Evolutionary conservation across 2,797 vertebrate genomes (phyloP), one percentile per base, ranked within the genome.

Genomic region (Esox lucius): DNA sequence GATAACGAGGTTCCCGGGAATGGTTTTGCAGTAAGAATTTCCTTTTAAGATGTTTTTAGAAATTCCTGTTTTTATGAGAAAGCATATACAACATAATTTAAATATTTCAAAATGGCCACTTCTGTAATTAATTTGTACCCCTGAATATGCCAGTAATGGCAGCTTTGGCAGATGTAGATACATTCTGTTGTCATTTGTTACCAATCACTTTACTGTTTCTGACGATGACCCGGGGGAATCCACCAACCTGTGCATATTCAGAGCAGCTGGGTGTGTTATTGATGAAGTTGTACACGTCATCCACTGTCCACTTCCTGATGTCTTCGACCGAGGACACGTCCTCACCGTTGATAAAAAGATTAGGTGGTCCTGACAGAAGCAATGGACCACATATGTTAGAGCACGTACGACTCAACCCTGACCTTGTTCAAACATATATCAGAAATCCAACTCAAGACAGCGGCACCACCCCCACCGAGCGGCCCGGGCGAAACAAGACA

Each of bases 281-380:
- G 65, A 99, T 93, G 77, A 99, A 99, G 90, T 87, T 94, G 84
- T 92, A 95, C 19, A 99, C 97, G 0, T 99, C 97, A 11, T 96
- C 95, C 51, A 96, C 92, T 0, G 94, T 95, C 97, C 98, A 99
- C 84, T 98, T 98, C 83, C 94, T 93, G 74, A 98, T 92, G 87
- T 98, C 96, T 86, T 97, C 96, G 0, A 90, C 31, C 39, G 93
- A 85, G 53, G 96, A 92, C 49, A 94, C 87, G 24, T 94, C 95
- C 62, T 96, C 95, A 26, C 94, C 91, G 22, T 93, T 95, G 53
- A 96, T 84, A 82, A 95, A 95, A 70, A 95, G 86, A 78, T 92
- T 91, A 7, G 92, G 90, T 65, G 91, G 82, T 80, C 93, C 97
- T 99, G 81, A 51, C 48, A 28, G 66, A 75, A 65, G 42, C 19